Conservation (phyloP, 1,140 invertebrate species). For the Drosophila triauraria region DNA sequence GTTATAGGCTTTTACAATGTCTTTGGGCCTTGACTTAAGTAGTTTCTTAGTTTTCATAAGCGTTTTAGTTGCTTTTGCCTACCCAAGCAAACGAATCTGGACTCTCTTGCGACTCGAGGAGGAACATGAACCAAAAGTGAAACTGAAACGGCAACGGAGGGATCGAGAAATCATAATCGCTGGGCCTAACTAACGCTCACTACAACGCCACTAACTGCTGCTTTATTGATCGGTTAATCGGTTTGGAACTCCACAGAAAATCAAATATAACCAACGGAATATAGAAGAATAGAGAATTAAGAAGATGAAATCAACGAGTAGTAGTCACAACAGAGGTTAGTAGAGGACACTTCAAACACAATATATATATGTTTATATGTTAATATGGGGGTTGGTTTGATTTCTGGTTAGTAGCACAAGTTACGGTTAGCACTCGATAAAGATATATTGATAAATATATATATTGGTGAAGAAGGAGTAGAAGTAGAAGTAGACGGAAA, state of each 20-base stretch:
- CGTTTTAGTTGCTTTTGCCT: constrained; percentile 63
- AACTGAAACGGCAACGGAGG: constrained; percentile 29
- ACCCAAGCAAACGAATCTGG: constrained; percentile 77
- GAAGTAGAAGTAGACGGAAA: constrained; percentile 44
- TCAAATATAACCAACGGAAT: constrained; percentile 24
- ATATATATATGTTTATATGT: constrained; percentile 54
- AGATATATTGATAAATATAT: constrained; percentile 59
- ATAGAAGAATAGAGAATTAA: constrained; percentile 30
- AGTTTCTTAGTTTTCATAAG: constrained; percentile 43
- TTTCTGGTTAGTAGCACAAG: constrained; percentile 73
- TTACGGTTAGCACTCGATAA: constrained; percentile 78
- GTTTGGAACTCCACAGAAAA: constrained; percentile 16
- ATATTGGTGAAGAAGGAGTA: constrained; percentile 41
- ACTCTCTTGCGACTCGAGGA: constrained; percentile 47
- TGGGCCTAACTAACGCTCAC: constrained; percentile 47
- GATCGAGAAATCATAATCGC: constrained; percentile 40
- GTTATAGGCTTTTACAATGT: constrained; percentile 40
- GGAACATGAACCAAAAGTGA: constrained; percentile 50
- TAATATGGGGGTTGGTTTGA: constrained; percentile 43
- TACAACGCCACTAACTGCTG: constrained; percentile 42
- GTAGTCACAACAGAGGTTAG: constrained; percentile 76
- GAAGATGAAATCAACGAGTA: constrained; percentile 56
- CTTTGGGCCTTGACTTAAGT: constrained; percentile 33
- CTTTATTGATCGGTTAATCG: constrained; percentile 40
- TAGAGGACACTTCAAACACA: constrained; percentile 77